Conservation (phyloP, 2,113 vertebrate species). For the Sus scrofa region T2T-Sscrofa CM000817.6:105227501-105228000, state of each 20-base stretch:
- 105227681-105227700: background rate
- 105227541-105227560: background rate
- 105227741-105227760: background rate
- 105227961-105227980: background rate
- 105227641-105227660: background rate
- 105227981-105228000: background rate
- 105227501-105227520: background rate
- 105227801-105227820: background rate
- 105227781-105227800: background rate
- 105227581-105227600: background rate
- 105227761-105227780: background rate
- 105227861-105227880: background rate
- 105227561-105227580: background rate
- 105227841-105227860: background rate
- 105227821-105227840: slow-evolving; percentile 50
- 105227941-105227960: background rate
- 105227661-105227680: background rate
- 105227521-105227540: background rate
- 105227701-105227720: background rate
- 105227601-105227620: background rate
- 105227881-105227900: background rate
- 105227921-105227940: background rate
- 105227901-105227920: slow-evolving; percentile 40
- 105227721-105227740: background rate
- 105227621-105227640: background rate